A percentile compares a stretch with the other conserved stretches of the same genome.
Conservation (phyloP, 2,113 vertebrate species). For the Myiozetetes cayanensis region DNA sequence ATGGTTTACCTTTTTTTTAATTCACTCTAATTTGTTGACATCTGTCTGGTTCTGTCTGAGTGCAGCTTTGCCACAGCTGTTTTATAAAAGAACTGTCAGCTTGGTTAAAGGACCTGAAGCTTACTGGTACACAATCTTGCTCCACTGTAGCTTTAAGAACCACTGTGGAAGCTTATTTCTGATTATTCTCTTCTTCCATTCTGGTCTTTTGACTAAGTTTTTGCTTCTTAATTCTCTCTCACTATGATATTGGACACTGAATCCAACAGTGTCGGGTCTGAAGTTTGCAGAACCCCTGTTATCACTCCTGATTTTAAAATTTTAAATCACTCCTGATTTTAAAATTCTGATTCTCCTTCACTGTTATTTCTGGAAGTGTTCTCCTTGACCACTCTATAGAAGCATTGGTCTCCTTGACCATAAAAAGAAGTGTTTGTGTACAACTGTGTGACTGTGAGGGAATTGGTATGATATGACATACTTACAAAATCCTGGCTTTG, state of each 20-base stretch:
- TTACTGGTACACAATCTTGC: not conserved
- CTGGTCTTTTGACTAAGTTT: not conserved
- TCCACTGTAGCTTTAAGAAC: not conserved
- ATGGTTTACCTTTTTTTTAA: not conserved
- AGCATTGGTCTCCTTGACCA: not conserved
- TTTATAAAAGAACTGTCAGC: not conserved
- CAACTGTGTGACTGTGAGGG: not conserved
- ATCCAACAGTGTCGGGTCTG: not conserved
- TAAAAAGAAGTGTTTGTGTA: not conserved
- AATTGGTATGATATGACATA: not conserved
- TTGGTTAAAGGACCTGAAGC: not conserved
- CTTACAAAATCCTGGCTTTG: constrained; percentile 1
- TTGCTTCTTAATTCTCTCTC: not conserved
- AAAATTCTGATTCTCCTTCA: not conserved
- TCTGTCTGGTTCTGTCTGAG: not conserved
- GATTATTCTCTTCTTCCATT: not conserved
- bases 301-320: not conserved
- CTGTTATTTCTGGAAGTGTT: not conserved
- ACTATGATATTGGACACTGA: not conserved
- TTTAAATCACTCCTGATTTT: not conserved
- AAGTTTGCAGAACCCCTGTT: not conserved
- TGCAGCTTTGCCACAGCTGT: not conserved
- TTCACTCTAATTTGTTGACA: not conserved
- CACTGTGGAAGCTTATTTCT: not conserved
- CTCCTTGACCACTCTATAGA: not conserved